A percentile compares a stretch with the other conserved stretches of the same genome.
Conservation (phyloP, 2,113 vertebrate genomes). For the Saguinus midas region DNA sequence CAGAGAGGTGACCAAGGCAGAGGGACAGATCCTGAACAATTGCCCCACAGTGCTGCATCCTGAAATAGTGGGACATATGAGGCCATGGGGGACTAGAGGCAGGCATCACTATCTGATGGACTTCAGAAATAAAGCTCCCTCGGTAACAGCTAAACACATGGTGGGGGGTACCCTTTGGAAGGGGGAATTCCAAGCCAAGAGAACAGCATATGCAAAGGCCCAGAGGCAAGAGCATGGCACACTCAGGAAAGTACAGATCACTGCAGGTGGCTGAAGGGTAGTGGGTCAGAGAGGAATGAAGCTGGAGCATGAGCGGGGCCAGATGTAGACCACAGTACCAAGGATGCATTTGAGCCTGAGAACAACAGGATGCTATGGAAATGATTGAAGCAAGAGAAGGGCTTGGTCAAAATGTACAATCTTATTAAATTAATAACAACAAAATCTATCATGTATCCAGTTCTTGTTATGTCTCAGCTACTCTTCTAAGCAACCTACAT, state of each 20-base stretch:
- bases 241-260: background rate
- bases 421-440: background rate
- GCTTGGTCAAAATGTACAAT: background rate
- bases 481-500: background rate
- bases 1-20: background rate
- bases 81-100: background rate
- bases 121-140: slow-evolving; percentile 1
- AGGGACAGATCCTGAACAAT: background rate
- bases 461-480: background rate
- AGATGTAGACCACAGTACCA: background rate
- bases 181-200: background rate
- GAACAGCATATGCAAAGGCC: background rate
- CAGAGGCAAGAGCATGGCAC: background rate
- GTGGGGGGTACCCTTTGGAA: background rate
- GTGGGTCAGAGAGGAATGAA: background rate
- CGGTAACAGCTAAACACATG: background rate
- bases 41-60: background rate
- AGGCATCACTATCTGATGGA: background rate
- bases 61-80: background rate
- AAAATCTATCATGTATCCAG: background rate
- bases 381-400: background rate
- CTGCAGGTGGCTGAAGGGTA: background rate
- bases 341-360: background rate
- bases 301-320: background rate
- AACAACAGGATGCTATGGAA: background rate